Base-by-base conservation (phyloP, 2,797 vertebrate genomes). In the Siniperca undulata region DNA sequence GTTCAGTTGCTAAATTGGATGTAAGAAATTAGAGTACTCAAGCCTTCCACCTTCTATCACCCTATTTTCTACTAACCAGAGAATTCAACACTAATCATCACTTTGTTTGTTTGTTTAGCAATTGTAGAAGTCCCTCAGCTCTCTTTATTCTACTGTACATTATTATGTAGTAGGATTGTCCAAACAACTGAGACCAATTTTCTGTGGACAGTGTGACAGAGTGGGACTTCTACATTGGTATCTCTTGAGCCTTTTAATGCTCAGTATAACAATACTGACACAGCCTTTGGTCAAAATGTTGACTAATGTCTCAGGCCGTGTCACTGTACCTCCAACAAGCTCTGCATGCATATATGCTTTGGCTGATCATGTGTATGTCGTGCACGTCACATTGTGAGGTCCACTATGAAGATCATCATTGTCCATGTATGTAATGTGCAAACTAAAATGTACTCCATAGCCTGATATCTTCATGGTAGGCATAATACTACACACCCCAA, bases 271-370 rank as follows among this genome's bases (percentile, higher is more conserved):
- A 19, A n/a, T 30, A 55, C 44, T 66, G 42, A 74, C 65, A 53
- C 48, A 81, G 24, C 79, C 71, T 83, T 72, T 60, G 40, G 68
- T 44, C 52, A n/a, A 59, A 67, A 70, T 27, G 34, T 48, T 71
- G 59, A 78, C 67, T 74, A 46, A 84, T 56, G 30, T 52, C 48
- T 34, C n/a, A 36, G 34, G 60, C 46, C 19, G 52, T 67, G 52
- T 50, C 40, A 20, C 56, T 70, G n/a, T 12, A 19, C 44, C 34
- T 75, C 68, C 85, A 58, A 74, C 60, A 66, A 70, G 12, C 62
- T 67, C 84, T 86, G 83, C 78, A 85, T 85, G 77, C 36, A 56
- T 73, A 58, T 46, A 44, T 46, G 67, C 64, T 81, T 64, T 73
- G 13, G 17, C 48, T 38, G 78, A 81, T 70, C 70, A 50, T 73